Base-by-base conservation (phyloP, 2,888 invertebrate genomes). In the Ectemnius cavifrons region DNA sequence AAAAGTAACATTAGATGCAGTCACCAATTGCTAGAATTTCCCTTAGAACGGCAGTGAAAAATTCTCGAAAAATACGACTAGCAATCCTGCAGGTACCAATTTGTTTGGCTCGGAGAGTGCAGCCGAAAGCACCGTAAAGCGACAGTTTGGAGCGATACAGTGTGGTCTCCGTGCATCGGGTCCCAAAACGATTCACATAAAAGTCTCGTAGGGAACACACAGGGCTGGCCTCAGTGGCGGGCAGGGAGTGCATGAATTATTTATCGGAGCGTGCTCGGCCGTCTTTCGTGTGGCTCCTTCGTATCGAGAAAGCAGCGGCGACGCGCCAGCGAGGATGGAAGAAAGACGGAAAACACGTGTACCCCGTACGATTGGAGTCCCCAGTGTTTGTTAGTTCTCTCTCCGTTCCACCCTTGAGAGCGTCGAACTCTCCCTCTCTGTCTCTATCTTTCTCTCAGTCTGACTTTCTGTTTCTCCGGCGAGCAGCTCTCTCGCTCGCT, bases 221-320 rank as follows among this genome's bases (percentile, higher is more conserved):
- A 16, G 52, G n/a, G 52, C 73, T 45, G 56, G 72, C 63, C 67
- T 27, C 61, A 27, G 28, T 28, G 71, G 63, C 62, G 13, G 20
- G 68, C 66, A 28, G n/a, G 67, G 23, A 45, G 67, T 64, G 11
- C 70, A 82, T 82, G 82, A 82, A 82, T 82, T 80, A 82, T 82
- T 82, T 75, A 80, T 82, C 64, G 70, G 60, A 63, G 58, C 68
- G 64, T 66, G 70, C 47, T 72, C 67, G 64, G 57, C 52, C 71
- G 73, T 77, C 37, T 37, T 37, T 37, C 37, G 37, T 37, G 37
- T 37, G 37, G 37, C 37, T 37, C 37, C 37, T 37, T 37, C 37
- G 6, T 37, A 37, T 11, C 37, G 37, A 37, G 65, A 45, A 64
- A 46, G 37, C 59, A 27, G 14, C 18, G 23, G 37, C 37, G 37